These are phyloP conservation scores for Ciconia nigra DNA, from an alignment of 2,797 vertebrate species.

Conservation along the genomic window DNA sequence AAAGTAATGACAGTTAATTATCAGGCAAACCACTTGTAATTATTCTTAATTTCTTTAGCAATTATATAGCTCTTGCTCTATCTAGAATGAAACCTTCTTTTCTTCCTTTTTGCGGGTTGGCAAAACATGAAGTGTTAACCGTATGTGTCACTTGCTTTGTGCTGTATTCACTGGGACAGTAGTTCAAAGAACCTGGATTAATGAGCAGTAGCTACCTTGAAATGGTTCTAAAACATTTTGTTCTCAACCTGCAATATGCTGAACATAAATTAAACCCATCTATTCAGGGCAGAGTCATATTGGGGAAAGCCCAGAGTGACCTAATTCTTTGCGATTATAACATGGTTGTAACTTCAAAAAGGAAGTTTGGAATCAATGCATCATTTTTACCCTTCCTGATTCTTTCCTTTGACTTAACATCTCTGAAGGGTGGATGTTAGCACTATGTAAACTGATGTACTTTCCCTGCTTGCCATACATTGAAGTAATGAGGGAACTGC, in stretches of 20 bases:
- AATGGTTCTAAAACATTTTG: neutral
- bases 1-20: neutral
- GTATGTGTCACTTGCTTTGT: constrained; percentile 32
- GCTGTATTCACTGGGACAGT: neutral
- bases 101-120: constrained; percentile 13
- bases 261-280: neutral
- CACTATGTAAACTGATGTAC: neutral
- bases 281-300: neutral
- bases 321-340: neutral
- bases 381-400: neutral
- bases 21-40: constrained; percentile 26
- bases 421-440: neutral
- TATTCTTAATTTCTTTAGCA: constrained; percentile 10
- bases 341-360: neutral
- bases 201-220: constrained; percentile 26
- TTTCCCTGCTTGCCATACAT: neutral
- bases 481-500: neutral
- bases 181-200: constrained; percentile 32
- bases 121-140: neutral
- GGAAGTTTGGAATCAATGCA: neutral
- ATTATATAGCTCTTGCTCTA: neutral
- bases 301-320: constrained; percentile 12
- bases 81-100: constrained; percentile 21
- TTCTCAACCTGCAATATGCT: neutral
- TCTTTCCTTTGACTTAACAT: neutral